A percentile compares a stretch with the other conserved stretches of the same genome.
These are phyloP conservation scores for Xestoiulus laeticollis DNA, from an alignment of 2,888 invertebrate species.

Conservation along the genomic window DNA sequence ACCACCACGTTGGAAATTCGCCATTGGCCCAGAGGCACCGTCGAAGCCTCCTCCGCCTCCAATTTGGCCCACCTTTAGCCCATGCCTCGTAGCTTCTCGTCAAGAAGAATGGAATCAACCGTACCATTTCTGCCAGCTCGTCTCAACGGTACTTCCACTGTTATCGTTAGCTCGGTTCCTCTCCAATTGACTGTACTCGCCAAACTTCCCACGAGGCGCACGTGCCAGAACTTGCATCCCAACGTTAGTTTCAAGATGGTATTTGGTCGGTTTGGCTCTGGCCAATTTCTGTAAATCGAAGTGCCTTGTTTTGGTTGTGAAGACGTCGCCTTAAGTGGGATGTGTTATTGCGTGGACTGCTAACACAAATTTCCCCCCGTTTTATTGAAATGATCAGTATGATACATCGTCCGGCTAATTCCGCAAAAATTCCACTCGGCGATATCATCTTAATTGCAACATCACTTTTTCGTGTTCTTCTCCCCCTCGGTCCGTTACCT, in stretches of 20 bases:
- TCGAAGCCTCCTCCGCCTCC: not conserved
- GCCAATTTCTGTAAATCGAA: constrained; percentile 34
- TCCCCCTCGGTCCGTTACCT: not conserved
- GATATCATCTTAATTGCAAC: constrained; percentile 3
- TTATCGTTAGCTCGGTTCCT: not conserved
- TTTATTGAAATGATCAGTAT: not conserved
- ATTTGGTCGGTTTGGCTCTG: constrained; percentile 6
- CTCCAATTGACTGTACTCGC: not conserved
- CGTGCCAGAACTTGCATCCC: constrained; percentile 41
- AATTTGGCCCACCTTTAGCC: not conserved
- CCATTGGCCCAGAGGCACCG: not conserved
- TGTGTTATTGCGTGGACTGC: not conserved
- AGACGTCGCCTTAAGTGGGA: constrained; percentile 27
- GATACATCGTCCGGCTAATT: not conserved
- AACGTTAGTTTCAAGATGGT: constrained; percentile 19
- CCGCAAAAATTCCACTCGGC: constrained; percentile 23
- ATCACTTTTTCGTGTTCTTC: not conserved
- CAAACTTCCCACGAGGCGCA: constrained; percentile 3
- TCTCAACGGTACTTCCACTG: not conserved
- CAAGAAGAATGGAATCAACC: not conserved
- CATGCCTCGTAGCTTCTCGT: not conserved
- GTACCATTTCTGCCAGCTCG: not conserved
- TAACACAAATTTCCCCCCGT: constrained; percentile 4
- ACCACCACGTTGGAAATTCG: not conserved
- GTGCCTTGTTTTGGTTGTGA: constrained; percentile 52